Evolutionary conservation across 2,113 vertebrate species (phyloP).

Genomic region (Zosterops lateralis): DNA sequence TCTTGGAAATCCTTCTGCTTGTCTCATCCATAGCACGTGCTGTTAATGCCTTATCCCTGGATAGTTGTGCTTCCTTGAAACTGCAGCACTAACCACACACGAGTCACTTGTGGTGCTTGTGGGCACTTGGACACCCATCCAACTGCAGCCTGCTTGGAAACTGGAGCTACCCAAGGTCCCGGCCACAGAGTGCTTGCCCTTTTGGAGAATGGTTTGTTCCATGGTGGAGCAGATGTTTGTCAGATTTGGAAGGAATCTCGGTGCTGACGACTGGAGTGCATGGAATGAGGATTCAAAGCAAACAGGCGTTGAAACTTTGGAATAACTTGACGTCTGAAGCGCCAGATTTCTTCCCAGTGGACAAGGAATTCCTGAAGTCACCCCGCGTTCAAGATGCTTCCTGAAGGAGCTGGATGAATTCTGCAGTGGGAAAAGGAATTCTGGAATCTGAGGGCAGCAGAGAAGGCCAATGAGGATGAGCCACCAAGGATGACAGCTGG

Average conservation of each 20-base stretch:
- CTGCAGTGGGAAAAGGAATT: not conserved
- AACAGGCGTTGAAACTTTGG: not conserved
- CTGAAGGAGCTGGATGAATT: not conserved
- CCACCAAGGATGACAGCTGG: not conserved
- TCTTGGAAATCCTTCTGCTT: not conserved
- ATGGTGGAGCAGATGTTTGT: not conserved
- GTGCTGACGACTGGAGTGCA: not conserved
- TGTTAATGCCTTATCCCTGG: not conserved
- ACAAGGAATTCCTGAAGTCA: not conserved
- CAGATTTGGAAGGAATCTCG: not conserved
- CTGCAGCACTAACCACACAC: not conserved
- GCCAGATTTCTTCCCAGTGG: not conserved
- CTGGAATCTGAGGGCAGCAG: not conserved
- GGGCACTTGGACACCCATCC: not conserved
- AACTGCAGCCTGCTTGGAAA: not conserved
- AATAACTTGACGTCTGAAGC: not conserved
- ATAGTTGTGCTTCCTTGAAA: not conserved
- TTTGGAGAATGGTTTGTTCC: not conserved
- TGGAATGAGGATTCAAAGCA: not conserved
- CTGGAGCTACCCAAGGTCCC: not conserved
- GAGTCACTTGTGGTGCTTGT: not conserved
- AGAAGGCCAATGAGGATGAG: not conserved
- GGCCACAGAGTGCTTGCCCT: not conserved
- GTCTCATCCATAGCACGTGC: not conserved
- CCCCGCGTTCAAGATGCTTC: not conserved